These are phyloP conservation scores for Phasia obesa DNA, from an alignment of 2,888 invertebrate species.

Conservation along the genomic window DNA sequence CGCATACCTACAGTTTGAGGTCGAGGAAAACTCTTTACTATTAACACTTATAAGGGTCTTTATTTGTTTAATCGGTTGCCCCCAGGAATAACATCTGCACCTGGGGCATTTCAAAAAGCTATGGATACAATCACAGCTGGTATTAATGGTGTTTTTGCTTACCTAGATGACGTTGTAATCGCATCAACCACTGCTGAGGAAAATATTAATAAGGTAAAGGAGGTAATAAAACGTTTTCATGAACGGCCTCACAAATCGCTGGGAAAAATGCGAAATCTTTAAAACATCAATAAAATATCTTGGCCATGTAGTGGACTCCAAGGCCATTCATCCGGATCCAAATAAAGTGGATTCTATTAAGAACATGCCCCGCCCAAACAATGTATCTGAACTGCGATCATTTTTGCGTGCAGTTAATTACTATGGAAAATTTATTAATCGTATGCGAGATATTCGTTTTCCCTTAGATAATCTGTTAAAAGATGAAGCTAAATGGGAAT, in stretches of 20 bases:
- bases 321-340: conserved; percentile 39
- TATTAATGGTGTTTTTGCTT: conserved; percentile 34
- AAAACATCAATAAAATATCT: conserved; percentile 44
- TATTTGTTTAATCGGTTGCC: conserved; percentile 3
- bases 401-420: conserved; percentile 46
- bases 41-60: conserved; percentile 3
- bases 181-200: neutral
- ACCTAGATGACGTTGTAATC: conserved; percentile 43
- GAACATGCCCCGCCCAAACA: conserved; percentile 44
- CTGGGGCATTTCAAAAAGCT: conserved; percentile 2
- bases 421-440: conserved; percentile 40
- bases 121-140: conserved; percentile 57
- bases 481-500: conserved; percentile 26
- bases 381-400: conserved; percentile 46
- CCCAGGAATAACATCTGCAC: neutral
- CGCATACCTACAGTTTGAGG: conserved; percentile 36
- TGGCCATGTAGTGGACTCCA: conserved; percentile 39
- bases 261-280: conserved; percentile 48
- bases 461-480: conserved; percentile 41
- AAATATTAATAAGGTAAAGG: neutral
- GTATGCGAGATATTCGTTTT: conserved; percentile 18
- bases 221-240: conserved; percentile 48
- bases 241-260: conserved; percentile 37
- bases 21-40: conserved; percentile 18
- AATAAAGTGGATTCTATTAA: conserved; percentile 32